Evolutionary conservation across 2,888 invertebrate genomes (phyloP), one percentile per base, ranked within the genome.

Genomic region (Ormyrus thymus): DNA sequence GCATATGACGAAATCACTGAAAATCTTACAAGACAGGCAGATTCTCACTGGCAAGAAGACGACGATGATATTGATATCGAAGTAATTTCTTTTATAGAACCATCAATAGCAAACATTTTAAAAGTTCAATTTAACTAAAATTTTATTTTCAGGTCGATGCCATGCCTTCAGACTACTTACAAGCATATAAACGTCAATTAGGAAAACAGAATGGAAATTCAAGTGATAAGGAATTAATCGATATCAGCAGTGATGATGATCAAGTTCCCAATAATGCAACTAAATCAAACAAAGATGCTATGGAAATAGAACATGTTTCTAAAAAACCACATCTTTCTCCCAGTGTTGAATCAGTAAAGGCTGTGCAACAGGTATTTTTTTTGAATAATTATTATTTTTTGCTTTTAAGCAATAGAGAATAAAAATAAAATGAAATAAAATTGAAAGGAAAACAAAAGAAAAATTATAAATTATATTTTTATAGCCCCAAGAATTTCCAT

Each of bases 211-310:
- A 88, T 83, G 88, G 88, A 13, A 90, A 90, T 78, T 89, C 91
- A 2, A 93, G 93, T 11, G 94, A 94, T 84, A 93, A 93, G 84
- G 95, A 96, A 87, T 89, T 95, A 72, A 93, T 96, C 84, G 95
- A 95, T 86, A 96, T 96, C 82, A 95, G 95, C 86, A 95, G 95
- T 87, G 95, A 94, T 85, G 95, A 95, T 84, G 91, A 91, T 11
- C 82, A 77, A 51, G 79, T 81, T 59, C 55, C 55, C 5, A 84
- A 85, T 80, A 72, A 74, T 48, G 50, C 74, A 48, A 13, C 69
- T 1, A 9, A 50, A 59, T 9, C 43, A 10, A 45, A 10, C 0
- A 80, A 64, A 51, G 81, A 81, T 7, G 53, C 7, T 10, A 73
- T 78, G 72, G 78, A 81, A 1, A n/a, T 74, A 9, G 76, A 81